Conservation (phyloP, 2,888 invertebrate species). For the Drosophila flavopinicola region DNA sequence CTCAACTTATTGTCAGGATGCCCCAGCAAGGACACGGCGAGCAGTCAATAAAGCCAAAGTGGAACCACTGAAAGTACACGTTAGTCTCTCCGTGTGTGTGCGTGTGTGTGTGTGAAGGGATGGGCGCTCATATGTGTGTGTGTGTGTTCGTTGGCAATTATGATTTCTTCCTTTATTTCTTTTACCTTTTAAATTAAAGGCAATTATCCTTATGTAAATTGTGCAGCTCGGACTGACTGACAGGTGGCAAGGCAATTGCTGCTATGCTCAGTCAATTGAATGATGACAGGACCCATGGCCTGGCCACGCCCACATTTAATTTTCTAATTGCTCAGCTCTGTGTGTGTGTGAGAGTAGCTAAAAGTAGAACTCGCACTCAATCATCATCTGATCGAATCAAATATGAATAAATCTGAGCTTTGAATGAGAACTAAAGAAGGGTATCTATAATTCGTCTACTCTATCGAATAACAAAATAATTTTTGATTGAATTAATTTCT, state of each 20-base stretch:
- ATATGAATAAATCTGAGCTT: too few species aligned
- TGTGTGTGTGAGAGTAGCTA: neutral
- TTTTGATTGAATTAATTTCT: too few species aligned
- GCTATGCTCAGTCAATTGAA: neutral
- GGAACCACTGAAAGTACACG: slow-evolving; percentile 27
- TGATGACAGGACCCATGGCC: neutral
- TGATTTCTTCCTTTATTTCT: slow-evolving; percentile 45
- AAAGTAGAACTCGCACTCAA: neutral
- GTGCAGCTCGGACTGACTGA: slow-evolving; percentile 10
- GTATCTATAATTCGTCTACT: too few species aligned
- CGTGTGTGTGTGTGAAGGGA: neutral
- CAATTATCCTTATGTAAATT: slow-evolving; percentile 72
- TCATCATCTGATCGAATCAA: too few species aligned
- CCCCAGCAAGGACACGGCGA: slow-evolving; percentile 27
- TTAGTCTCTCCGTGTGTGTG: neutral
- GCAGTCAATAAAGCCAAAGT: slow-evolving; percentile 51
- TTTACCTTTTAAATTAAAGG: slow-evolving; percentile 63
- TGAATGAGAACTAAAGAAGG: too few species aligned
- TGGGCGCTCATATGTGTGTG: slow-evolving; percentile 11
- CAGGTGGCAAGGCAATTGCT: slow-evolving; percentile 27
- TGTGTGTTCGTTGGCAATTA: slow-evolving; percentile 58
- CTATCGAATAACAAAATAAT: too few species aligned
- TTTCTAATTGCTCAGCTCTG: slow-evolving; percentile 18
- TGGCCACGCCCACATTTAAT: neutral
- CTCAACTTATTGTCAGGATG: slow-evolving; percentile 42